Base-by-base conservation (phyloP, 2,888 invertebrate species). In the Cyclophora albipunctata region DNA sequence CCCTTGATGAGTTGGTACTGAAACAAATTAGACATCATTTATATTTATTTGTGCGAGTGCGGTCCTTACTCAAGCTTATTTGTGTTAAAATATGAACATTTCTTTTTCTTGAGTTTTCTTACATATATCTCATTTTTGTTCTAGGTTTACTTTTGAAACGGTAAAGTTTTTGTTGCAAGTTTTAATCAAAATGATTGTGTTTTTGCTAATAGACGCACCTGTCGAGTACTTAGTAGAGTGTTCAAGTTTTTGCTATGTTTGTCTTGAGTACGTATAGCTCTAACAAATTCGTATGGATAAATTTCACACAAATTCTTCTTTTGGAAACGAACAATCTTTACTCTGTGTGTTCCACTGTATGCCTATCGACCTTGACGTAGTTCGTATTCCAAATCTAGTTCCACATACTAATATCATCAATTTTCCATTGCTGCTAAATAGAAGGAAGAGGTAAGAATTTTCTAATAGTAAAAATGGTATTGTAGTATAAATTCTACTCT, bases 121-220 rank as follows among this genome's bases (percentile, higher is more conserved):
- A 62, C 56, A 55, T 47, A 53, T 53, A 62, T 70, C 70, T 67
- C 57, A 33, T 43, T 70, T 80, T 84, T 85, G 78, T 86, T 87
- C 77, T 86, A 86, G 86, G 79, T 86, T 81, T 87, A 87, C 71
- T 84, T 87, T 81, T 86, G 76, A 78, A 68, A 59, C 55, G 61
- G 71, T 70, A 73, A 76, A 71, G 60, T 57, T 62, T 40, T 53
- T 59, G 54, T 50, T 4, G 37, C 40, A 20, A 40, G 45, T 48
- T 37, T 35, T 33, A n/a, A 34, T 20, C 7, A 40, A 42, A 34
- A 47, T 46, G 7, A 40, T 42, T 5, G 7, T 33, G 33, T 43
- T 37, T 37, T 37, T 37, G 37, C 34, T 48, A 41, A 41, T 3
- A 41, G 41, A 4, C 41, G 41, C 20, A 20, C 41, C 41, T 41